phyloP scores from a whole-genome alignment of 2,113 vertebrate genomes.

The Neotragus pygmaeus region DNA sequence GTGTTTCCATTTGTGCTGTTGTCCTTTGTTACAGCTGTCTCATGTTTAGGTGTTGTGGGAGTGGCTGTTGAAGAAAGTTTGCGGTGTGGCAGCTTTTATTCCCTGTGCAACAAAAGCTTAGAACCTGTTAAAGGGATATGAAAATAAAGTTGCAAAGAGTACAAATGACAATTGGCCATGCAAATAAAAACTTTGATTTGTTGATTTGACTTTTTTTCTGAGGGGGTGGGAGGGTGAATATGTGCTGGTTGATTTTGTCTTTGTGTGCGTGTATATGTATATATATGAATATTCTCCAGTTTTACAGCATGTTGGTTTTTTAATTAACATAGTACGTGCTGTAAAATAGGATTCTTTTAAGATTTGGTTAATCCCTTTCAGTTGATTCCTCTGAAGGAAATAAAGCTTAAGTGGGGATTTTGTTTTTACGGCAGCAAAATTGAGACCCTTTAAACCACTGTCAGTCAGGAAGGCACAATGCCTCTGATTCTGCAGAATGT shows the following conservation, averaged over 20 bases:
- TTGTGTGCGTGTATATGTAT: constrained; percentile 28
- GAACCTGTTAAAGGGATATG: constrained; percentile 54
- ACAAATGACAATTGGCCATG: constrained; percentile 79
- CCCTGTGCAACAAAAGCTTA: constrained; percentile 71
- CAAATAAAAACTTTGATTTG: constrained; percentile 85
- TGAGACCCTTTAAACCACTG: constrained; percentile 69
- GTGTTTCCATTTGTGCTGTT: constrained; percentile 78
- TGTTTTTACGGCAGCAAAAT: constrained; percentile 68
- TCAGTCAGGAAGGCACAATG: constrained; percentile 73
- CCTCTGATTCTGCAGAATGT: constrained; percentile 57
- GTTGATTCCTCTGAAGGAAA: constrained; percentile 72
- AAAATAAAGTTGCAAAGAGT: constrained; percentile 74
- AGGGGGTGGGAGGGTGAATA: constrained; percentile 42
- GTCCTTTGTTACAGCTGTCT: constrained; percentile 81
- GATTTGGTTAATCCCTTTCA: constrained; percentile 75
- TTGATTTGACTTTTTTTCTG: constrained; percentile 55
- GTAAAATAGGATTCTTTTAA: constrained; percentile 79
- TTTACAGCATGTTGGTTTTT: constrained; percentile 79
- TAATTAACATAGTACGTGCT: constrained; percentile 77
- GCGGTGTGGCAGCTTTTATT: constrained; percentile 74
- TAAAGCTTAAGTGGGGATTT: constrained; percentile 65
- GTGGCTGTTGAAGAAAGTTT: constrained; percentile 76
- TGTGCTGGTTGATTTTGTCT: constrained; percentile 77
- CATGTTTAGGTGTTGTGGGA: constrained; percentile 81
- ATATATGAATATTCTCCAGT: constrained; percentile 39